These are phyloP conservation scores for Catocala nupta DNA, from an alignment of 2,888 invertebrate species.

Conservation along the genomic window DNA sequence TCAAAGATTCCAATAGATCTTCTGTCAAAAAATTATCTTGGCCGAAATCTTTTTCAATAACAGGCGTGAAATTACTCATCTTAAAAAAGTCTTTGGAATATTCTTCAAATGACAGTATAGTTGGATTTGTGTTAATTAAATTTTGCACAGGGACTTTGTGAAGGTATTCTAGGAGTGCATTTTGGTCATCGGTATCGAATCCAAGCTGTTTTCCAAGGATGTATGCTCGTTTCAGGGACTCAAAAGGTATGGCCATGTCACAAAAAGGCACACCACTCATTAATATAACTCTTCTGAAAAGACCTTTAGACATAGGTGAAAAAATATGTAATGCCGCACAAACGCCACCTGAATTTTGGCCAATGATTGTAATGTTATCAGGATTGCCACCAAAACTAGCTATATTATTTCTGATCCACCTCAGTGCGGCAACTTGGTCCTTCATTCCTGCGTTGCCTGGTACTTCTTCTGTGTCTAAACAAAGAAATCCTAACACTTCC, in stretches of 20 bases:
- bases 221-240: constrained; percentile 59
- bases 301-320: constrained; percentile 58
- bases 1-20: constrained; percentile 53
- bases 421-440: constrained; percentile 48
- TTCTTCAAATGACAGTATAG: constrained; percentile 58
- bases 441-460: constrained; percentile 86
- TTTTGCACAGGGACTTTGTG: constrained; percentile 59
- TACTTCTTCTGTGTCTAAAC: constrained; percentile 55
- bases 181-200: constrained; percentile 56
- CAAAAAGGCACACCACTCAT: constrained; percentile 57
- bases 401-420: constrained; percentile 50
- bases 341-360: constrained; percentile 47
- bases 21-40: constrained; percentile 61
- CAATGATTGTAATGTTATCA: constrained; percentile 51
- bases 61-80: constrained; percentile 63
- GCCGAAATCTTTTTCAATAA: constrained; percentile 68
- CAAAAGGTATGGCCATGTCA: constrained; percentile 59
- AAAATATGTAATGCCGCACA: constrained; percentile 40
- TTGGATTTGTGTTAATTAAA: constrained; percentile 51
- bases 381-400: constrained; percentile 49
- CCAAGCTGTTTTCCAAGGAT: constrained; percentile 62
- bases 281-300: constrained; percentile 53
- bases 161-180: constrained; percentile 61
- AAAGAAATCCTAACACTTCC: constrained; percentile 82
- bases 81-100: constrained; percentile 49